These are phyloP conservation scores for Dryobates pubescens DNA, from an alignment of 2,797 vertebrate species.

Conservation along the genomic window DNA sequence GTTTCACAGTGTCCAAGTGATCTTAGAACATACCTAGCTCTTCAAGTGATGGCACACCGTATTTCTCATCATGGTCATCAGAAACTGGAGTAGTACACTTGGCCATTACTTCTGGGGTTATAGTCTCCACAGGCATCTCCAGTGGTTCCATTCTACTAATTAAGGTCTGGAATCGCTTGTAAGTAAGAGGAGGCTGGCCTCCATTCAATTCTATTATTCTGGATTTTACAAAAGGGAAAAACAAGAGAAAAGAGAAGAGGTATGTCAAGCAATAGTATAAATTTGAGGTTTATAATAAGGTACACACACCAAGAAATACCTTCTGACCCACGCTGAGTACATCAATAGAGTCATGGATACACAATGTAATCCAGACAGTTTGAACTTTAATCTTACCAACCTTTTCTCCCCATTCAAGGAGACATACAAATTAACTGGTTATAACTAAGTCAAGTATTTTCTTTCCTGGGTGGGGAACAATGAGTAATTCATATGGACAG, in stretches of 20 bases:
- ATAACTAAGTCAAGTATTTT: not conserved
- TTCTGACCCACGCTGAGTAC: not conserved
- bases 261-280: not conserved
- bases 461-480: not conserved
- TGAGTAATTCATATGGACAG: not conserved
- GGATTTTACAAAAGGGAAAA: not conserved
- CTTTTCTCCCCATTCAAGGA: not conserved
- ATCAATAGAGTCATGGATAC: not conserved
- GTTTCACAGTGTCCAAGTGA: not conserved
- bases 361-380: not conserved
- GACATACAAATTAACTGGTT: not conserved
- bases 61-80: constrained; percentile 96
- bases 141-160: constrained; percentile 95
- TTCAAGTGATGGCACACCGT: constrained; percentile 94
- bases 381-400: not conserved
- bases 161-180: constrained; percentile 95
- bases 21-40: constrained; percentile 87
- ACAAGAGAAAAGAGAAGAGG: not conserved
- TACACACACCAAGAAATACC: not conserved
- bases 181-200: constrained; percentile 95
- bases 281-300: not conserved
- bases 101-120: constrained; percentile 89
- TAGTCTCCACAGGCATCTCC: constrained; percentile 89
- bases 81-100: constrained; percentile 89
- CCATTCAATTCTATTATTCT: constrained; percentile 98